Evolutionary conservation across 2,797 vertebrate genomes (phyloP).

Genomic region (Oceanodroma leucorhoa): DNA sequence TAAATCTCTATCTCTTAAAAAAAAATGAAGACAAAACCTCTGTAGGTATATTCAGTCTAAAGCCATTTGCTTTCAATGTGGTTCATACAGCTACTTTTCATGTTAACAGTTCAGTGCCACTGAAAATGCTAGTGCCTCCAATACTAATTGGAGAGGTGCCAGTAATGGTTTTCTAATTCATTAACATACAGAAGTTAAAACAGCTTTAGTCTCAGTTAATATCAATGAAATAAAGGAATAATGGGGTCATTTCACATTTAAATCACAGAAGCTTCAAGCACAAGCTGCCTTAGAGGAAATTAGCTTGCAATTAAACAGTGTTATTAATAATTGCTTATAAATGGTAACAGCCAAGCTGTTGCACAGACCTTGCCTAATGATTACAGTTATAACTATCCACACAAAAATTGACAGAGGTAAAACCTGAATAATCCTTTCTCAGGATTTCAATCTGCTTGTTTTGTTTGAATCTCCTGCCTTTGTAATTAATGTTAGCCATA

Average conservation of each 20-base stretch:
- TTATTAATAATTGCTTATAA: conserved; percentile 43
- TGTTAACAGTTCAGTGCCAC: rapidly evolving
- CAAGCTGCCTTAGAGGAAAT: conserved; percentile 11
- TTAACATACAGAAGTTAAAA: no score
- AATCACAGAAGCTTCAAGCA: conserved; percentile 47
- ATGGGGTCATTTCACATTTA: conserved; percentile 31
- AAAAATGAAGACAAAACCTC: neutral
- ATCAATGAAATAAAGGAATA: conserved; percentile 34
- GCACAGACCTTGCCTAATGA: neutral
- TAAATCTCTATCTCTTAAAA: neutral
- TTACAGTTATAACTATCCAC: neutral
- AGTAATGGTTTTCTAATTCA: neutral
- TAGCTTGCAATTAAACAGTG: conserved; percentile 2
- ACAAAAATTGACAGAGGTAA: neutral
- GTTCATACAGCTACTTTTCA: neutral
- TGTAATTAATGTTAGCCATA: rapidly evolving
- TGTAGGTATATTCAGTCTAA: neutral
- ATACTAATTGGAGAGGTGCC: neutral
- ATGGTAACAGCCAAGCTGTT: neutral
- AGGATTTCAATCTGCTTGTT: neutral
- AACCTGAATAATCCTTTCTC: neutral
- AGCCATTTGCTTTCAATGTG: neutral
- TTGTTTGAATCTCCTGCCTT: neutral
- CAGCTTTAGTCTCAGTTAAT: neutral
- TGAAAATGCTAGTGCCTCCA: neutral